Conservation (phyloP, 2,797 vertebrate genomes). For the Hemibagrus guttatus region DNA sequence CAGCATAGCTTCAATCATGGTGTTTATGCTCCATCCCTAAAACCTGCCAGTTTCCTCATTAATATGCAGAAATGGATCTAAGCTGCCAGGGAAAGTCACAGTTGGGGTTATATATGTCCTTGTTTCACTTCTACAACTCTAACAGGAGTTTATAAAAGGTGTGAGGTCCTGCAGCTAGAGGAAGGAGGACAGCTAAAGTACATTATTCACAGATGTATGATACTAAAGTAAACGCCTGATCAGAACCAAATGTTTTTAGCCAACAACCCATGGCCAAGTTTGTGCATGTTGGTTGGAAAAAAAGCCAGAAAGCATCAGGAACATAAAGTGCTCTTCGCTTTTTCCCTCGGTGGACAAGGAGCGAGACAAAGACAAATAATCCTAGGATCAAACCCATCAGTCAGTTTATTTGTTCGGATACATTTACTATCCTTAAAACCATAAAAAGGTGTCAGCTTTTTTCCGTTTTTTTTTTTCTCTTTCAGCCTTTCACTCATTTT, state of each 20-base stretch:
- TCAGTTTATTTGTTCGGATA: slow-evolving; percentile 46
- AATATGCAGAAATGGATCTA: slow-evolving; percentile 55
- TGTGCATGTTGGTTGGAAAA: background rate
- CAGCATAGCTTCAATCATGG: slow-evolving; percentile 22
- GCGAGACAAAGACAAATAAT: slow-evolving; percentile 36
- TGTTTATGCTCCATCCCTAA: slow-evolving; percentile 24
- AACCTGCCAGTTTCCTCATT: slow-evolving; percentile 41
- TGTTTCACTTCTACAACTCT: background rate
- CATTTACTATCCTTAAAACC: slow-evolving; percentile 26
- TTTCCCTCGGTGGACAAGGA: background rate
- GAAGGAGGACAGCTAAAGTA: background rate
- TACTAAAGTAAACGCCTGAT: slow-evolving; percentile 8
- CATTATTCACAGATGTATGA: background rate
- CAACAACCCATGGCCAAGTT: background rate
- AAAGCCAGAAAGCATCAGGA: background rate
- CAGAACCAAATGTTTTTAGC: slow-evolving; percentile 3
- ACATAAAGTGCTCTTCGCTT: background rate
- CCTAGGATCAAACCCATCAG: slow-evolving; percentile 24
- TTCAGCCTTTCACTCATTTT: slow-evolving; percentile 9
- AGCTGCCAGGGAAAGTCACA: slow-evolving; percentile 42
- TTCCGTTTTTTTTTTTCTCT: slow-evolving; percentile 37
- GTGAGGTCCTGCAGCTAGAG: slow-evolving; percentile 64
- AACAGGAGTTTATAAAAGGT: slow-evolving; percentile 32
- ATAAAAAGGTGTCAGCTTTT: slow-evolving; percentile 13
- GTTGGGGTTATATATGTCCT: slow-evolving; percentile 2